These are phyloP conservation scores for Heliothis subflexa DNA, from an alignment of 1,140 invertebrate species.

Conservation along the genomic window DNA sequence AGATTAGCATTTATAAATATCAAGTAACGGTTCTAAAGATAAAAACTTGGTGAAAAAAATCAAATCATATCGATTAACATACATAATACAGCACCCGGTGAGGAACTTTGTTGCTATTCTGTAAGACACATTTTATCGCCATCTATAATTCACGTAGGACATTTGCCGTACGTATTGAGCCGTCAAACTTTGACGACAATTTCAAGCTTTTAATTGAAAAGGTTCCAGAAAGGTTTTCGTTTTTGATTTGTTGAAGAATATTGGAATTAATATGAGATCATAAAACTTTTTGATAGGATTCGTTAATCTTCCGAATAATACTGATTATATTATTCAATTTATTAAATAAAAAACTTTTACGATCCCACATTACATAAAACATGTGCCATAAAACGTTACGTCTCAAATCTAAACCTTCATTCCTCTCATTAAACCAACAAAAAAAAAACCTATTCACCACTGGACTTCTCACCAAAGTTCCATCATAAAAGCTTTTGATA, in stretches of 20 bases:
- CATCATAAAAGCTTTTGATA: slow-evolving; percentile 11
- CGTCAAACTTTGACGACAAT: slow-evolving; percentile 32
- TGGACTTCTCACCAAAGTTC: not conserved
- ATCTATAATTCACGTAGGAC: slow-evolving; percentile 70
- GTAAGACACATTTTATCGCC: slow-evolving; percentile 66
- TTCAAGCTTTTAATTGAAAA: slow-evolving; percentile 38
- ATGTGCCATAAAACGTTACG: too few relatives aligned
- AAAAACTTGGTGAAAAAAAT: not conserved
- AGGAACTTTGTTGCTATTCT: slow-evolving; percentile 54
- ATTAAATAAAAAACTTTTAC: too few relatives aligned
- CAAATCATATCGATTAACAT: slow-evolving; percentile 14
- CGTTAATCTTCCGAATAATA: too few relatives aligned
- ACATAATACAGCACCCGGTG: slow-evolving; percentile 10
- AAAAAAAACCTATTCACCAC: not conserved
- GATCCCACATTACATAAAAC: too few relatives aligned
- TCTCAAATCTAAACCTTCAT: too few relatives aligned
- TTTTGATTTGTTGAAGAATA: slow-evolving; percentile 7
- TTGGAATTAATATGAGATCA: not conserved
- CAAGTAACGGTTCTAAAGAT: too few relatives aligned
- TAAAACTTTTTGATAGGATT: not conserved
- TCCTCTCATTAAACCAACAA: too few relatives aligned
- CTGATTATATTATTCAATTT: too few relatives aligned
- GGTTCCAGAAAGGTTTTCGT: slow-evolving; percentile 8
- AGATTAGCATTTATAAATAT: too few relatives aligned
- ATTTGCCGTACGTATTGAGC: slow-evolving; percentile 48